Conservation (phyloP, 2,113 vertebrate species). For the Malurus cyaneus region DNA sequence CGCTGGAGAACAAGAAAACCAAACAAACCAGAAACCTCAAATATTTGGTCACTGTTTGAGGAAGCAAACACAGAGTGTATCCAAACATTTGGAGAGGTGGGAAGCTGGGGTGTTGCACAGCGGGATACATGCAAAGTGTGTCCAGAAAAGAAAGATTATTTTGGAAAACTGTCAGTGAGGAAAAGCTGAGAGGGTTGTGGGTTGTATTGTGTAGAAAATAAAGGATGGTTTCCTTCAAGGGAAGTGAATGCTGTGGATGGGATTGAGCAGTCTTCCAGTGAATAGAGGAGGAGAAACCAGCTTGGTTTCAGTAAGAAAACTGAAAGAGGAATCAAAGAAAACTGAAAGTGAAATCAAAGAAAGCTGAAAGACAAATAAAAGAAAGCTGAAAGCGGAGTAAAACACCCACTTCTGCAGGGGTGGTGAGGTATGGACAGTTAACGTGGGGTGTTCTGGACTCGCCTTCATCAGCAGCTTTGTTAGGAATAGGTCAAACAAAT, state of each 20-base stretch:
- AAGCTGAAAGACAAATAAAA: too few relatives aligned
- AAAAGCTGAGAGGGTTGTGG: background rate
- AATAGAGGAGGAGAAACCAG: background rate
- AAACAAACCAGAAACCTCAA: background rate
- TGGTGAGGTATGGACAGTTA: background rate
- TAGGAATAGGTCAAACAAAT: background rate
- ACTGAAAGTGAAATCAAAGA: too few relatives aligned
- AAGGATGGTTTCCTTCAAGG: background rate
- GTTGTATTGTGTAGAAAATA: background rate
- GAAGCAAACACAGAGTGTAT: background rate
- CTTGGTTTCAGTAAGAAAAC: background rate
- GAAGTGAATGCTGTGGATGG: background rate
- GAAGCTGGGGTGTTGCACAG: background rate
- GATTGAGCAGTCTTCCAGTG: background rate
- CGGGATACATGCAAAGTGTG: background rate
- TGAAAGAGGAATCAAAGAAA: background rate
- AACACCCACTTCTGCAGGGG: background rate
- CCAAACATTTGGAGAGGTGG: background rate
- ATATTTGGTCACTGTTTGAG: background rate
- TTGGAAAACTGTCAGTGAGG: background rate
- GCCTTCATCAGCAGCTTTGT: rapidly evolving
- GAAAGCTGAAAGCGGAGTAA: background rate
- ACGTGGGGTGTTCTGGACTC: rapidly evolving
- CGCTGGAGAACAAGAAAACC: background rate
- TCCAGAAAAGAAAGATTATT: background rate